These are phyloP conservation scores for Drosophila sproati DNA, from an alignment of 1,140 invertebrate species.

Conservation along the genomic window DNA sequence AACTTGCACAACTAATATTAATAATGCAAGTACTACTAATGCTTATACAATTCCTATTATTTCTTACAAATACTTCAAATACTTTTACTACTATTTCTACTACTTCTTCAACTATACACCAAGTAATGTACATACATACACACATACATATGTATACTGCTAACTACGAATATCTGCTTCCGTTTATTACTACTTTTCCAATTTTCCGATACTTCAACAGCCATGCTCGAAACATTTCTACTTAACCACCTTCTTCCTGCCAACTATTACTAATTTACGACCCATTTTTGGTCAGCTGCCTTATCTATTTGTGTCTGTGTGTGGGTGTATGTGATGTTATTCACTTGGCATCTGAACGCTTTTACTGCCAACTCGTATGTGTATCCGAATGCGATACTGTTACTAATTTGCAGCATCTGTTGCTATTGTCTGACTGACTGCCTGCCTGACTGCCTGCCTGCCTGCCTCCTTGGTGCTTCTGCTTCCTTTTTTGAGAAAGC, in stretches of 20 bases:
- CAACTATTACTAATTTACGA: not conserved
- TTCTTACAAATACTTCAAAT: no score
- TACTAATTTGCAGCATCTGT: conserved; percentile 40
- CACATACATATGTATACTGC: not conserved
- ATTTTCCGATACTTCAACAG: no score
- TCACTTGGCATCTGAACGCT: conserved; percentile 5
- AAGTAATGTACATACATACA: not conserved
- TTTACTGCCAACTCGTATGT: not conserved
- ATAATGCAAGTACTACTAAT: no score
- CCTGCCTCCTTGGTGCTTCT: not conserved
- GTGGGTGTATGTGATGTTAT: not conserved
- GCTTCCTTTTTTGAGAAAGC: not conserved
- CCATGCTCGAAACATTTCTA: not conserved
- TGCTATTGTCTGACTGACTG: conserved; percentile 27
- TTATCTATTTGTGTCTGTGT: not conserved
- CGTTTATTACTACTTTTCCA: no score
- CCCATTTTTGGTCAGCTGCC: not conserved
- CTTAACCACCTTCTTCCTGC: not conserved
- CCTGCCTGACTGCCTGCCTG: conserved; percentile 16
- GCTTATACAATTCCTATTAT: no score
- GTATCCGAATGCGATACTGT: not conserved
- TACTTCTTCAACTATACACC: not conserved
- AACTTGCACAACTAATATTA: no score
- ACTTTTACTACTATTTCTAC: not conserved
- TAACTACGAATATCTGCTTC: no score